Evolutionary conservation across 1,140 invertebrate species (phyloP).

Genomic region (Tetramorium simillimum): DNA sequence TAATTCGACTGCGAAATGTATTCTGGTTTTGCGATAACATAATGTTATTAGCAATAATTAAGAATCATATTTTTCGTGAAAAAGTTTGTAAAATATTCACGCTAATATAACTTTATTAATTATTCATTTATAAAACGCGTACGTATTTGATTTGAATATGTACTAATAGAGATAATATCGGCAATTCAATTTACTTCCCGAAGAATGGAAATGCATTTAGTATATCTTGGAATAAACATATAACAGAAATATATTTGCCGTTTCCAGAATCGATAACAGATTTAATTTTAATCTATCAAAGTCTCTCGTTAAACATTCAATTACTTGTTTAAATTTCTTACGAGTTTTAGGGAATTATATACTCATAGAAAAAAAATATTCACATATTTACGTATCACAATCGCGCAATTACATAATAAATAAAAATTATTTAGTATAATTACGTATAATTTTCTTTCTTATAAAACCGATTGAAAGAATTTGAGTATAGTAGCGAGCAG

Average conservation of each 20-base stretch:
- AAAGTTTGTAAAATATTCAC: slow-evolving; percentile 8
- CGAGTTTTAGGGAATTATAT: background rate
- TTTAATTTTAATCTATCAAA: background rate
- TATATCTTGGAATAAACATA: background rate
- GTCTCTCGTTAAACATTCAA: background rate
- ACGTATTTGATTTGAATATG: background rate
- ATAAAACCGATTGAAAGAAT: background rate
- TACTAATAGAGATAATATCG: background rate
- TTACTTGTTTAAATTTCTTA: background rate
- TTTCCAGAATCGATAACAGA: background rate
- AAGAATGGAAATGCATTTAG: background rate
- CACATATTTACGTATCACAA: background rate
- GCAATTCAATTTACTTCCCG: background rate
- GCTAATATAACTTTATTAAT: background rate
- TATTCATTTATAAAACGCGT: background rate
- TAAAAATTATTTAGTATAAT: background rate
- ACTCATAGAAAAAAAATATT: background rate
- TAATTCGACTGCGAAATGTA: slow-evolving; percentile 30
- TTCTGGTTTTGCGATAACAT: background rate
- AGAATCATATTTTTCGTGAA: slow-evolving; percentile 9
- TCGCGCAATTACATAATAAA: background rate
- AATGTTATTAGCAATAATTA: background rate
- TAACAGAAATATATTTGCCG: background rate
- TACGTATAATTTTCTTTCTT: background rate
- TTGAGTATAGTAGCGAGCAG: background rate